phyloP scores from a whole-genome alignment of 2,888 invertebrate genomes.

The Rutpela maculata region DNA sequence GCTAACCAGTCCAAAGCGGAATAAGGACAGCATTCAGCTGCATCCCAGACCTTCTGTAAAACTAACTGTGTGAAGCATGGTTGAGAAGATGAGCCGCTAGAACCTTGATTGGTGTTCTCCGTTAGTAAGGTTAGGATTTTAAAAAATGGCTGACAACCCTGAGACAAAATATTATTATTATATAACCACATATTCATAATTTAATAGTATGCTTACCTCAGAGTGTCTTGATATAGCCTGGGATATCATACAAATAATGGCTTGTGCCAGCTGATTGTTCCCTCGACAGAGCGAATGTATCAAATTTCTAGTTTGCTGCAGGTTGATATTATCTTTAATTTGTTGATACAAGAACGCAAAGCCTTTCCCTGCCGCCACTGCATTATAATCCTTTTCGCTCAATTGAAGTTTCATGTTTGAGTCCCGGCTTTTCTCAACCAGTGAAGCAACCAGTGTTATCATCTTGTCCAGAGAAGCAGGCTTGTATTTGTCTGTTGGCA shows the following conservation, averaged over 20 bases:
- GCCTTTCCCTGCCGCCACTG: constrained; percentile 92
- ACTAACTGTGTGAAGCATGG: constrained; percentile 95
- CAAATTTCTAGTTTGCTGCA: constrained; percentile 92
- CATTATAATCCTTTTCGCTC: constrained; percentile 86
- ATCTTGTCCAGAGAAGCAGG: constrained; percentile 96
- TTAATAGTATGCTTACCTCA: constrained; percentile 78
- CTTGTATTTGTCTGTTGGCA: constrained; percentile 85
- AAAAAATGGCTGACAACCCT: constrained; percentile 93
- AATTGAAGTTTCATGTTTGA: constrained; percentile 84
- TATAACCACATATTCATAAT: too few relatives aligned
- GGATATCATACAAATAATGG: constrained; percentile 93
- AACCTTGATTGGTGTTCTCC: constrained; percentile 77
- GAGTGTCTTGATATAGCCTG: constrained; percentile 93
- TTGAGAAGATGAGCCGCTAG: constrained; percentile 84
- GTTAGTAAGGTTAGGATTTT: constrained; percentile 92
- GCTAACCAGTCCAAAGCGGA: constrained; percentile 95
- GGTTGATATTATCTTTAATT: constrained; percentile 94
- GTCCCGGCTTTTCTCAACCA: constrained; percentile 92
- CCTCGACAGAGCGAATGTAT: constrained; percentile 94
- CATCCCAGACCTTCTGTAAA: constrained; percentile 91
- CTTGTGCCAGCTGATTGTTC: constrained; percentile 92
- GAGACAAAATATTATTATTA: constrained; percentile 55
- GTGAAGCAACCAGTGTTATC: constrained; percentile 91
- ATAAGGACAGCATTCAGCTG: constrained; percentile 92
- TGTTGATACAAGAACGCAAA: constrained; percentile 96